Evolutionary conservation across 2,888 invertebrate species (phyloP).

Genomic region (Tetropium fuscum): DNA sequence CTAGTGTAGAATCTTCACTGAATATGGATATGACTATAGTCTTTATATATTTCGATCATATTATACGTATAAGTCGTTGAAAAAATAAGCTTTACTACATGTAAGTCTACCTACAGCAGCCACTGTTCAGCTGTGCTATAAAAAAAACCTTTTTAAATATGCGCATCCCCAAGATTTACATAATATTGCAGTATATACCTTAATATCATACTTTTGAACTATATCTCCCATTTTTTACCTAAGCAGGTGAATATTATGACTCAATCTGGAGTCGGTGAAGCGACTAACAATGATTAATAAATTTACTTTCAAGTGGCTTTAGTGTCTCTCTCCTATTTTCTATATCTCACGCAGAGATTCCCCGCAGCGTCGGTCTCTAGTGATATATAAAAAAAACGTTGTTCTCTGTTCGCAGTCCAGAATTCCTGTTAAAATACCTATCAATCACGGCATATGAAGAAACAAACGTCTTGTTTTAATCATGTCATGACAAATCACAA

Average conservation of each 20-base stretch:
- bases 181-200: slow-evolving; percentile 14
- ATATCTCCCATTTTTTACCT: slow-evolving; percentile 43
- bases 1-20: no score
- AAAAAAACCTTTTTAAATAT: not conserved
- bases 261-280: slow-evolving; percentile 49
- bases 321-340: slow-evolving; percentile 38
- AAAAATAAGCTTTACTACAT: no score
- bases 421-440: slow-evolving; percentile 47
- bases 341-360: slow-evolving; percentile 28
- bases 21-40: no score
- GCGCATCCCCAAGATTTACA: slow-evolving; percentile 6
- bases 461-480: slow-evolving; percentile 41
- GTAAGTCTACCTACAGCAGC: not conserved
- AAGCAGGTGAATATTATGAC: slow-evolving; percentile 49
- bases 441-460: slow-evolving; percentile 42
- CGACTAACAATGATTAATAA: slow-evolving; percentile 48
- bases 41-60: no score
- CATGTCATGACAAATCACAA: slow-evolving; percentile 50
- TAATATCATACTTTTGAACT: slow-evolving; percentile 26
- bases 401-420: slow-evolving; percentile 45
- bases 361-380: slow-evolving; percentile 39
- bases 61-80: no score
- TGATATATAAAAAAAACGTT: slow-evolving; percentile 43
- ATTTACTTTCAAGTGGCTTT: slow-evolving; percentile 37
- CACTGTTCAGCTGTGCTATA: not conserved